Percentiles rank a stretch among this genome's conserved stretches.
Conservation (phyloP, 2,888 invertebrate genomes). For the Mimachlamys varia region DNA sequence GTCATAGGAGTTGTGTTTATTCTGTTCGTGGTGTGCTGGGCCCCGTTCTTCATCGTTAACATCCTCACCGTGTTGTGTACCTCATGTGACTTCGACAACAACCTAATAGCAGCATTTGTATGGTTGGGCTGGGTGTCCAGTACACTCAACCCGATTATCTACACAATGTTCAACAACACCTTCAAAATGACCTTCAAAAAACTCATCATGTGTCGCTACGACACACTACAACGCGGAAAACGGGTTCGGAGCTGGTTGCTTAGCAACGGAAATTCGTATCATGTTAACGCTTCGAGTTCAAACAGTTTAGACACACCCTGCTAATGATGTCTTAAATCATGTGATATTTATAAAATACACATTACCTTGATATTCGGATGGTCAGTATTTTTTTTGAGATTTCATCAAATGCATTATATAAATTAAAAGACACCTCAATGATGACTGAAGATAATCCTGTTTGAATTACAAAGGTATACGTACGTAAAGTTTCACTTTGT, state of each 20-base stretch:
- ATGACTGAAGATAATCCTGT: background rate
- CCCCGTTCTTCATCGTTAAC: conserved; percentile 80
- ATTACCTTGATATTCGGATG: background rate
- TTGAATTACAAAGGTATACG: background rate
- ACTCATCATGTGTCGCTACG: conserved; percentile 75
- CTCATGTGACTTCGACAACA: conserved; percentile 86
- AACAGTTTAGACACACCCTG: conserved; percentile 57
- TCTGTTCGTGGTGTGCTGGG: conserved; percentile 80
- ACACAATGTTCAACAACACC: conserved; percentile 81
- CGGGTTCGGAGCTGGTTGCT: conserved; percentile 58
- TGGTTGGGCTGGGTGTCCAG: conserved; percentile 81
- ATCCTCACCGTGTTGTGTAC: conserved; percentile 86
- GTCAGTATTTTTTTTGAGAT: background rate
- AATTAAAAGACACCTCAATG: background rate
- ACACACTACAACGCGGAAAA: conserved; percentile 65
- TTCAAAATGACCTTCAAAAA: conserved; percentile 79
- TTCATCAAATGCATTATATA: background rate
- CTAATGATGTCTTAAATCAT: conserved; percentile 89
- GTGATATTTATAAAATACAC: conserved; percentile 80
- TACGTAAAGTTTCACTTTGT: background rate
- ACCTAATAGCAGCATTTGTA: conserved; percentile 77
- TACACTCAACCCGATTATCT: conserved; percentile 81
- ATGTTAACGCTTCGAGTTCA: conserved; percentile 45
- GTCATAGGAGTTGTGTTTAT: conserved; percentile 83
- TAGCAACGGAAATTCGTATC: conserved; percentile 47